Percentiles rank a stretch among this genome's conserved stretches.
phyloP scores from a whole-genome alignment of 2,888 invertebrate species.

The Automeris io region DNA sequence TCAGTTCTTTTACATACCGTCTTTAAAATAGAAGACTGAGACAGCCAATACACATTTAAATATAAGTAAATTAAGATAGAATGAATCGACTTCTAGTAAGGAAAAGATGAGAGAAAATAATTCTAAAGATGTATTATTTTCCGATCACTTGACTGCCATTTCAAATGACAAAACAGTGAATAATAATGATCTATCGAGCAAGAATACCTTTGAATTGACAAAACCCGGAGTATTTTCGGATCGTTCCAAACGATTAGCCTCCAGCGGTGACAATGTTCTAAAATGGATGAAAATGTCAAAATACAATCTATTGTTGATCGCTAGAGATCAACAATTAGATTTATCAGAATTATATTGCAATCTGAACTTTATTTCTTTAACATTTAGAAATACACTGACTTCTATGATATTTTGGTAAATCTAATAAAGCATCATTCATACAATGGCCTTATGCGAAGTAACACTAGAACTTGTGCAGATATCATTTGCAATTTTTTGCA shows the following conservation, averaged over 20 bases:
- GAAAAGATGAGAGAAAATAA: too few species aligned
- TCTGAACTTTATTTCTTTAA: constrained; percentile 13
- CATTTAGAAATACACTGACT: background rate
- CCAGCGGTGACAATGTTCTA: constrained; percentile 50
- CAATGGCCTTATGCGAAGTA: constrained; percentile 46
- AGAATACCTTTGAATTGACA: constrained; percentile 15
- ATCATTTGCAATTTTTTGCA: constrained; percentile 43
- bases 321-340: constrained; percentile 19
- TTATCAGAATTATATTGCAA: constrained; percentile 3
- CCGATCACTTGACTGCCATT: background rate
- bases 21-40: too few species aligned
- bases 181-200: constrained; percentile 15
- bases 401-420: constrained; percentile 2
- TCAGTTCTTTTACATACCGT: too few species aligned
- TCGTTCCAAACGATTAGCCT: constrained; percentile 63
- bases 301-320: constrained; percentile 66
- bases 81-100: too few species aligned
- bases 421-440: constrained; percentile 22
- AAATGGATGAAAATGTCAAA: constrained; percentile 75
- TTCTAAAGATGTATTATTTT: background rate
- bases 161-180: constrained; percentile 8
- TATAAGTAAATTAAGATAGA: too few species aligned
- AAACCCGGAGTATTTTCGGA: constrained; percentile 32
- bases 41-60: too few species aligned
- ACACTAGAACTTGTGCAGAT: constrained; percentile 65